Conservation (phyloP, 2,113 vertebrate genomes). For the Notothenia coriiceps region DNA sequence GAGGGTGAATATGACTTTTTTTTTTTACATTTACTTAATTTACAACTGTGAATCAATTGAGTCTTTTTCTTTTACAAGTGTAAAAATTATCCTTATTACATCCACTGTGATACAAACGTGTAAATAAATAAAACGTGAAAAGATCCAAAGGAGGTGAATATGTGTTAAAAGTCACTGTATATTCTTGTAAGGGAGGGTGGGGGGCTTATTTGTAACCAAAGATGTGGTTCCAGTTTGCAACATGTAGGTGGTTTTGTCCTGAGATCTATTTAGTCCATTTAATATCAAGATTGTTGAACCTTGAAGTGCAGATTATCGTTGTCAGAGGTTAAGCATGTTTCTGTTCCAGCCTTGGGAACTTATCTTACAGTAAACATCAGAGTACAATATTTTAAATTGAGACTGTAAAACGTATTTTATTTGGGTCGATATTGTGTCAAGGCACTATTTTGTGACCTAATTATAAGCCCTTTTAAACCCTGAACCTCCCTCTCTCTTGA, state of each 20-base stretch:
- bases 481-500: constrained; percentile 48
- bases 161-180: constrained; percentile 47
- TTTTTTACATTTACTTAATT: background rate
- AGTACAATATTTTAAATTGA: constrained; percentile 30
- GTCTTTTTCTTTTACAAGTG: background rate
- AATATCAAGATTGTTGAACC: constrained; percentile 41
- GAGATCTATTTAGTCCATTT: constrained; percentile 66
- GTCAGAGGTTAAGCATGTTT: constrained; percentile 57
- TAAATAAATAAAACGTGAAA: constrained; percentile 44
- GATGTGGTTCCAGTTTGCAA: constrained; percentile 75
- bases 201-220: constrained; percentile 78
- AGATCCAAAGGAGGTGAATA: constrained; percentile 32
- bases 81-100: background rate
- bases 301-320: constrained; percentile 55
- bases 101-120: constrained; percentile 30
- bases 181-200: constrained; percentile 41
- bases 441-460: constrained; percentile 47
- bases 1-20: background rate
- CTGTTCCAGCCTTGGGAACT: constrained; percentile 63
- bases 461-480: constrained; percentile 63
- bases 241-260: constrained; percentile 70
- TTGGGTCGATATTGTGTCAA: constrained; percentile 55
- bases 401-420: constrained; percentile 58
- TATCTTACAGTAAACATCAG: constrained; percentile 29
- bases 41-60: background rate